These are phyloP conservation scores for Calephelis virginiensis DNA, from an alignment of 1,140 invertebrate species.

Conservation along the genomic window DNA sequence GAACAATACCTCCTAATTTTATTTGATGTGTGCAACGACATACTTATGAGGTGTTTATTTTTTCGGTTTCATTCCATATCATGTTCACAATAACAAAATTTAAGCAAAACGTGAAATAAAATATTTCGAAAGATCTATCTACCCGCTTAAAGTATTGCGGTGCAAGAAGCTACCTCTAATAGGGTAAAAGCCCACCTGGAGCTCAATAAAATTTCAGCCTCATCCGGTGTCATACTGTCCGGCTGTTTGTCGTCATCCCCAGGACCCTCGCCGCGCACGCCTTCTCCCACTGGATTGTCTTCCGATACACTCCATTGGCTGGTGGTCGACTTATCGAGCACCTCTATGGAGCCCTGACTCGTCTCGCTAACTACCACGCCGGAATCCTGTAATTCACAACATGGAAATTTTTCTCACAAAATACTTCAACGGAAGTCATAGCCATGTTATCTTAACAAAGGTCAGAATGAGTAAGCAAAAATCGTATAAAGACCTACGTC, in stretches of 20 bases:
- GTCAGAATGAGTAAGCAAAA: no score
- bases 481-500: no score
- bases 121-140: not conserved
- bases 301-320: constrained; percentile 78
- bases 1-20: no score
- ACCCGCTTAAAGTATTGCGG: constrained; percentile 9
- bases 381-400: constrained; percentile 55
- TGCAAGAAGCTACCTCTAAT: not conserved
- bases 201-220: constrained; percentile 90
- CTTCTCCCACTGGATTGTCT: constrained; percentile 40
- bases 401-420: no score
- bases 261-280: constrained; percentile 46
- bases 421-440: no score
- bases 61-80: not conserved
- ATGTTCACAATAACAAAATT: not conserved
- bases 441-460: no score
- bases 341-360: constrained; percentile 75
- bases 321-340: constrained; percentile 77
- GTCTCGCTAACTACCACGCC: constrained; percentile 76
- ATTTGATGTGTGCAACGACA: no score
- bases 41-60: no score
- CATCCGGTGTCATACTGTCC: constrained; percentile 84
- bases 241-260: constrained; percentile 50
- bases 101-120: no score
- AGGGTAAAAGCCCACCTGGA: constrained; percentile 79